Percentiles rank a stretch among this genome's conserved stretches.
phyloP scores from a whole-genome alignment of 2,888 invertebrate genomes.

The Metallyticus violacea region DNA sequence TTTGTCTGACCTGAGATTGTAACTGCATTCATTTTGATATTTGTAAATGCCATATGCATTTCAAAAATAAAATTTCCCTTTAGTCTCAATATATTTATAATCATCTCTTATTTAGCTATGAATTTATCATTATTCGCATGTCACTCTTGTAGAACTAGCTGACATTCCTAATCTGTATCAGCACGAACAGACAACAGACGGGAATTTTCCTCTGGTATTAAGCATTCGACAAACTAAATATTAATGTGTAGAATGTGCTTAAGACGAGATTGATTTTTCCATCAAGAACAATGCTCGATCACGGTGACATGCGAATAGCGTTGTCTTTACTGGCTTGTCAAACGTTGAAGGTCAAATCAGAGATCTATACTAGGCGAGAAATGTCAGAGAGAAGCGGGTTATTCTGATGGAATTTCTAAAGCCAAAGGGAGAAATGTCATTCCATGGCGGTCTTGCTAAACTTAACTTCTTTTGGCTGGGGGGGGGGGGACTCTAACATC shows the following conservation, averaged over 20 bases:
- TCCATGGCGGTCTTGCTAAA: neutral
- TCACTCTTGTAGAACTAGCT: no score
- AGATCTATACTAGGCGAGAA: neutral
- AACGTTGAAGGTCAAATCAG: neutral
- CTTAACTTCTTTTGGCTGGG: no score
- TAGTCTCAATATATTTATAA: no score
- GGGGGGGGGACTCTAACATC: no score
- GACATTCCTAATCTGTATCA: no score
- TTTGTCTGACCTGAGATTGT: no score
- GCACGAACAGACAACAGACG: neutral
- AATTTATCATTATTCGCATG: no score
- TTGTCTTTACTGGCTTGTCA: neutral
- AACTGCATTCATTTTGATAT: no score
- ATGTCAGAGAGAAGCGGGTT: neutral
- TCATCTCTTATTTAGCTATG: no score
- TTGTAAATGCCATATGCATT: no score
- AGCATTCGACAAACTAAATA: neutral
- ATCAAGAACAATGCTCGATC: neutral
- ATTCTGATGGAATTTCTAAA: neutral
- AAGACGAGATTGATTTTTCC: neutral
- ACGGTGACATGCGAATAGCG: neutral
- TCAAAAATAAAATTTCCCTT: no score
- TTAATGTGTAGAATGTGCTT: neutral
- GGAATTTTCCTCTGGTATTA: no score
- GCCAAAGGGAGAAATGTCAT: neutral